Evolutionary conservation across 2,797 vertebrate genomes (phyloP).

Genomic region (Danio tinwini): DNA sequence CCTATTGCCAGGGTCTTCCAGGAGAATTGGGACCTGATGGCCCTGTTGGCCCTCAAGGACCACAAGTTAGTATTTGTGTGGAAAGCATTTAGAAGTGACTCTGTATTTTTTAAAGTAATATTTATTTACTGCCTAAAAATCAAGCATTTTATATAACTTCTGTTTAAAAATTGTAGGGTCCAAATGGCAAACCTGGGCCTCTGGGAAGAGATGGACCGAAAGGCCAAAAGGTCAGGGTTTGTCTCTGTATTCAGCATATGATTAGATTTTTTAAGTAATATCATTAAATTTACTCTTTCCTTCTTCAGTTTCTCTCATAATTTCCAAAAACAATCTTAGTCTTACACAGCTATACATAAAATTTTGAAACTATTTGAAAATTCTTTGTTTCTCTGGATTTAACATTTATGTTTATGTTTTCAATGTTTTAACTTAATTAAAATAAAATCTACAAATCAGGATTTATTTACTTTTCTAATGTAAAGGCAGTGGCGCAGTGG

Average conservation of each 20-base stretch:
- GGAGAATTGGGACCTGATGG: conserved; percentile 76
- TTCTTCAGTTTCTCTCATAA: background rate
- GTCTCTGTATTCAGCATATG: background rate
- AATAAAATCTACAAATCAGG: no score
- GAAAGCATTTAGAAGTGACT: background rate
- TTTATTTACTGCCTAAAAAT: background rate
- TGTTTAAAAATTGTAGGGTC: conserved; percentile 69
- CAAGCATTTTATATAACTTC: conserved; percentile 5
- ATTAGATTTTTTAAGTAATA: background rate
- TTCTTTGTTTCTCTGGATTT: no score
- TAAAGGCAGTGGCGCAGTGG: no score
- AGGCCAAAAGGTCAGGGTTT: conserved; percentile 80
- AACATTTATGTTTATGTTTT: no score
- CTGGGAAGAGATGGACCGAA: conserved; percentile 74
- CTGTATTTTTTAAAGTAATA: background rate
- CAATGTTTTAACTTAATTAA: no score
- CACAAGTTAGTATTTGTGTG: conserved; percentile 70
- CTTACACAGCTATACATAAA: no score
- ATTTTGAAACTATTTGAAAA: no score
- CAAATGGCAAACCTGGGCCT: conserved; percentile 69
- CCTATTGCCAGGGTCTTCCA: conserved; percentile 69
- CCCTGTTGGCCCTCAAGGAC: conserved; percentile 70
- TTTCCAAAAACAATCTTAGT: background rate
- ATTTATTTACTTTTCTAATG: no score
- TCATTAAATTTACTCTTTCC: background rate